phyloP scores from a whole-genome alignment of 1,140 invertebrate species.

The Agrypnia vestita region DNA sequence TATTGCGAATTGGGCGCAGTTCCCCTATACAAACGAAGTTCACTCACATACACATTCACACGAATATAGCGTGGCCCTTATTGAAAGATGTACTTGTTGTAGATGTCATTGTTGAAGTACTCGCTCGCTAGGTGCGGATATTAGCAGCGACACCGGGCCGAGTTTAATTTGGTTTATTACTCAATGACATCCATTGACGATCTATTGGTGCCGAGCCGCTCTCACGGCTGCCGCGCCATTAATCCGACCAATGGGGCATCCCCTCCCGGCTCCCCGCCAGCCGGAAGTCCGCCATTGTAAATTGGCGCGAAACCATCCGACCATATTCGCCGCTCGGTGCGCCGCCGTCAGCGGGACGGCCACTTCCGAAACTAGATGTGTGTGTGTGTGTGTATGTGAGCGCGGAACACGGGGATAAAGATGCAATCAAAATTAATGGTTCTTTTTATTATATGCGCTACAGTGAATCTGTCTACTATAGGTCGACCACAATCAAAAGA shows the following conservation, averaged over 20 bases:
- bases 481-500: too few species aligned
- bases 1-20: too few species aligned
- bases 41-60: too few species aligned
- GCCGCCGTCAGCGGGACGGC: not conserved
- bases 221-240: conserved; percentile 13
- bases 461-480: not conserved
- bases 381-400: too few species aligned
- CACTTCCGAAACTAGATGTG: not conserved
- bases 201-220: not conserved
- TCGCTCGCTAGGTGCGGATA: not conserved
- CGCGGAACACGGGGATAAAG: too few species aligned
- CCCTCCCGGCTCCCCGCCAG: conserved; percentile 40
- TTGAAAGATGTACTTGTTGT: too few species aligned
- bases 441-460: not conserved
- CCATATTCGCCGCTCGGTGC: conserved; percentile 44
- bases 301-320: conserved; percentile 59
- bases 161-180: not conserved
- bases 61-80: too few species aligned
- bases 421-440: not conserved
- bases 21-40: too few species aligned
- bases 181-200: conserved; percentile 1
- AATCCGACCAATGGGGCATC: conserved; percentile 12
- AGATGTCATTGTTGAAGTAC: too few species aligned
- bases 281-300: conserved; percentile 60
- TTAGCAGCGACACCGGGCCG: not conserved